Conservation (phyloP, 2,888 invertebrate species). For the Drosophila hamatofila region DNA sequence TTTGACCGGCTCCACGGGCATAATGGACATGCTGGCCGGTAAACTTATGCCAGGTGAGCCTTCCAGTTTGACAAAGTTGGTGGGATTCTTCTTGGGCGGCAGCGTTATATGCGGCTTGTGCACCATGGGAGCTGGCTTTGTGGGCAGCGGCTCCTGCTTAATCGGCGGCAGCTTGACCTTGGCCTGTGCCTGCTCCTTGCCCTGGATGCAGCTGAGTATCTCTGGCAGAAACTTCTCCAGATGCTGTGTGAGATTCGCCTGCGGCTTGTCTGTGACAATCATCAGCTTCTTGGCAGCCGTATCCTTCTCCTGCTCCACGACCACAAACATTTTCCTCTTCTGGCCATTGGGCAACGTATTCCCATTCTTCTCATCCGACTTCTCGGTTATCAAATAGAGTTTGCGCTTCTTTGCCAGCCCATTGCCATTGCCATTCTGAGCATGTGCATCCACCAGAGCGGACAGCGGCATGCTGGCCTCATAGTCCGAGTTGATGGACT, state of each 20-base stretch:
- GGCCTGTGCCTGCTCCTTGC: constrained; percentile 57
- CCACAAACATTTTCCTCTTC: constrained; percentile 78
- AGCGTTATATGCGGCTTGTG: constrained; percentile 76
- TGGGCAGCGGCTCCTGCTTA: constrained; percentile 33
- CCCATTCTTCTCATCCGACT: constrained; percentile 57
- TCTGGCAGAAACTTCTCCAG: constrained; percentile 83
- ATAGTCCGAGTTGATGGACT: constrained; percentile 62
- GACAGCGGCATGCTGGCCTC: constrained; percentile 57
- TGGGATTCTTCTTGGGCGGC: constrained; percentile 83
- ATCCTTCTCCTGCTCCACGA: constrained; percentile 79
- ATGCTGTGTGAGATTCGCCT: constrained; percentile 77
- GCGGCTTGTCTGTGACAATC: constrained; percentile 80
- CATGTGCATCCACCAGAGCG: constrained; percentile 39
- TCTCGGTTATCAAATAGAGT: constrained; percentile 83
- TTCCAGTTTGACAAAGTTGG: constrained; percentile 61
- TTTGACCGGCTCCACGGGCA: constrained; percentile 36
- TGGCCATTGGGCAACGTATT: constrained; percentile 37
- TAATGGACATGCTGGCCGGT: constrained; percentile 28
- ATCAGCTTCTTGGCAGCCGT: constrained; percentile 78
- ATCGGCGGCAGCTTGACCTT: constrained; percentile 11
- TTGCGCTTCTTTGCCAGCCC: constrained; percentile 72
- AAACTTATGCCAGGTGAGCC: constrained; percentile 15
- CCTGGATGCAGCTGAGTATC: constrained; percentile 81
- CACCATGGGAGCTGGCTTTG: constrained; percentile 1
- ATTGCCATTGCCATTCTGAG: constrained; percentile 31